Base-by-base conservation (phyloP, 2,113 vertebrate genomes). In the Ciconia maguari region DNA sequence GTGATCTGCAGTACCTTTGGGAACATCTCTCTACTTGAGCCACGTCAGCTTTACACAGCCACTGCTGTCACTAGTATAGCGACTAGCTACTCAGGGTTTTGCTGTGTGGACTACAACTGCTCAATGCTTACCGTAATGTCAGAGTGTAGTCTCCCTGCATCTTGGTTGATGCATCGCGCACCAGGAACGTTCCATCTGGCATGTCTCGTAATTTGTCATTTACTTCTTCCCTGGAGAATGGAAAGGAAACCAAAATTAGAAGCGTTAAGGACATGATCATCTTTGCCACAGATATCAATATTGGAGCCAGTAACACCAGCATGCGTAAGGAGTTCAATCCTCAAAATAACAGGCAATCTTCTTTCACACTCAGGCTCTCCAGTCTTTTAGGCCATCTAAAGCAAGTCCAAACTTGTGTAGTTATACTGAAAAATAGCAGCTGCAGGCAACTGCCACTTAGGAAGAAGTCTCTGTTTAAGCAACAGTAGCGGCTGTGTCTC, bases 151-250 rank as follows among this genome's bases (percentile, higher is more conserved):
- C 99, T 94, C 99, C 99, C 88, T 99, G 99, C 97, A 99, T 98
- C 98, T 99, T 99, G 90, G 99, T 99, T 48, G 99, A 99, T 38
- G 99, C 99, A 81, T 99, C 99, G 6, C 99, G 99, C 76, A 99
- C 99, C 97, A 99, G 96, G 96, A 99, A 99, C 12, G 99, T 99
- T 85, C 99, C 99, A 52, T 99, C 99, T 69, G 99, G 99, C 97
- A 98, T 98, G 96, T 99, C 99, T 71, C 98, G 97, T 90, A 99
- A 98, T 97, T 99, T 99, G 96, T 99, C 99, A 83, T 99, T 99
- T 79, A 99, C 99, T 95, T 99, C 99, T 83, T 99, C 99, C 98
- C 99, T 99, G 94, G 71, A 94, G 90, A 82, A 79, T 2, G 48
- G 52, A 57, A 93, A 94, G 89, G 36, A 86, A 90, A 51, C 69